Evolutionary conservation across 2,797 vertebrate genomes (phyloP), one percentile per base, ranked within the genome.

Genomic region (Telmatherina bonti): DNA sequence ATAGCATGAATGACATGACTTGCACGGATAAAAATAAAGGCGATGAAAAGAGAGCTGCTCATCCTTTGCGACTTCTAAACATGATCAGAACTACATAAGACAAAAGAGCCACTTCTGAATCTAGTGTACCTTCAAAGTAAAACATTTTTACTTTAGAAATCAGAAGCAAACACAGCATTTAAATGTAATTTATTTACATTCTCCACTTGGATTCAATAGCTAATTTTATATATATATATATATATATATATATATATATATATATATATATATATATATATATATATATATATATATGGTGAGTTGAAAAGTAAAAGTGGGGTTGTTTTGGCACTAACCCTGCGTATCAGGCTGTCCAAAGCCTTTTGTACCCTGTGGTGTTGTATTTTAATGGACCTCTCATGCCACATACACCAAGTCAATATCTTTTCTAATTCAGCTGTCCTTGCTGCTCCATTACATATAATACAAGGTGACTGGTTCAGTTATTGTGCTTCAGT

Each of bases 371-470:
- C 82, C 86, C 86, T 87, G 85, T 89, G 90, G 88, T 87, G 82
- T 68, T 85, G 70, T 64, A 81, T 84, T 92, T 85, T 87, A 91
- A 91, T 79, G 85, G 86, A 75, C 76, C 78, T 89, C 78, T 89
- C 84, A 65, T 78, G 56, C 75, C 81, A 69, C 73, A 71, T 57
- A 81, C 72, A 75, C 66, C 59, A 24, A 70, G 81, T 89, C 86
- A 71, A 92, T 90, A 89, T 38, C 67, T 84, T 86, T 87, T 90
- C 76, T 89, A 88, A 88, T 82, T 84, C 80, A 78, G 75, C 76
- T 83, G 82, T 76, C 85, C 84, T 84, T 84, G 82, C 70, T 82
- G 72, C 54, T 82, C 72, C 79, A 36, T 85, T 82, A 66, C 83
- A 86, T 69, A 77, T 83, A 64, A 85, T 58, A 73, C 72, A 89